These are phyloP conservation scores for Mylabris sibirica DNA, from an alignment of 2,888 invertebrate species.

Conservation along the genomic window DNA sequence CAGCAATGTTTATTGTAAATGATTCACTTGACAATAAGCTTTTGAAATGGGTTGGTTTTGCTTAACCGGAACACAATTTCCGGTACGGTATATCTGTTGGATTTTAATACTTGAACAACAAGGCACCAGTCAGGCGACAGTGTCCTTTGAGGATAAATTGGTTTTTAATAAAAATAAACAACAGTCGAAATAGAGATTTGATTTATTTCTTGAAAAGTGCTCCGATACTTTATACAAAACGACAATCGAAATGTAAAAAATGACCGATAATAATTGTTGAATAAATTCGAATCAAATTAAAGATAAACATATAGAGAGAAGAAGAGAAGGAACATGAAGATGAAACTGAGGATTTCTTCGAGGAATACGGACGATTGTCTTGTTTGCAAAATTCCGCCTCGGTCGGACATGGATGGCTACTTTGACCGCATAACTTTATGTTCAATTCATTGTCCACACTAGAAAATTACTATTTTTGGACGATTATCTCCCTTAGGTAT, in stretches of 20 bases:
- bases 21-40: constrained; percentile 38
- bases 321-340: no score
- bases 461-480: constrained; percentile 39
- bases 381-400: no score
- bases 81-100: constrained; percentile 26
- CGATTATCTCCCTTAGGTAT: constrained; percentile 42
- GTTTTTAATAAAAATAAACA: constrained; percentile 8
- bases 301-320: no score
- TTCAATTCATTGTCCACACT: constrained; percentile 20
- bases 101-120: constrained; percentile 9
- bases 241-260: no score
- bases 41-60: constrained; percentile 38
- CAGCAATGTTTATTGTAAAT: constrained; percentile 21
- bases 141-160: constrained; percentile 8
- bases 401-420: not conserved
- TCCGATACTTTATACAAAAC: no score
- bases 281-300: no score
- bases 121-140: constrained; percentile 11
- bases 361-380: no score
- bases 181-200: not conserved
- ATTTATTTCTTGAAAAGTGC: constrained; percentile 14
- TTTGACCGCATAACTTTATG: not conserved
- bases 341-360: no score
- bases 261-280: no score
- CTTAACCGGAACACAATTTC: constrained; percentile 38